These are phyloP conservation scores for Thysanoteuthis rhombus DNA, from an alignment of 2,888 invertebrate species.

Conservation along the genomic window DNA sequence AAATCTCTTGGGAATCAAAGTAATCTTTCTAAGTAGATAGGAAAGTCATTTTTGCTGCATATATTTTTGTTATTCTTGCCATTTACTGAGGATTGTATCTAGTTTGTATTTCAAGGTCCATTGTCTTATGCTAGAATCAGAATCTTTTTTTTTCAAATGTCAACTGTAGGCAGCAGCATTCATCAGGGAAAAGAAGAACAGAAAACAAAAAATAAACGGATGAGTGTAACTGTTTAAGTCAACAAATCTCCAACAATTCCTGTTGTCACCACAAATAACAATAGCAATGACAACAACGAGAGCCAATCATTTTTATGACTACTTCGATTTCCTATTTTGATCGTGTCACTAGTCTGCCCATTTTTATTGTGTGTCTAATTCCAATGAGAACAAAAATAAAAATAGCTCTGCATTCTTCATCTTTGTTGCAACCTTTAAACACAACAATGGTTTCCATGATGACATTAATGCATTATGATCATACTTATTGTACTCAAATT, in stretches of 20 bases:
- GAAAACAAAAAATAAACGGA: background rate
- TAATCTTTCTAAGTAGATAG: background rate
- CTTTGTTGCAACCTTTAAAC: background rate
- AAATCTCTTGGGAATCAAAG: background rate
- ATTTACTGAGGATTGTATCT: background rate
- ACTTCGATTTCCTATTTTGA: background rate
- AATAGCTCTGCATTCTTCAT: background rate
- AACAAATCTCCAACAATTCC: background rate
- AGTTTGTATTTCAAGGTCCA: background rate
- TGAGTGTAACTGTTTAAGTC: background rate
- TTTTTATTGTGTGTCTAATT: background rate
- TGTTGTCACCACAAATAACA: background rate
- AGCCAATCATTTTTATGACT: conserved; percentile 12
- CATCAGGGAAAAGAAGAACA: background rate
- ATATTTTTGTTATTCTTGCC: background rate
- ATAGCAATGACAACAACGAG: background rate
- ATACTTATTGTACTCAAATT: background rate
- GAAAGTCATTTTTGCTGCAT: background rate
- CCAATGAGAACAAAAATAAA: background rate
- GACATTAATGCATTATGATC: background rate
- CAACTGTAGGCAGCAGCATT: background rate
- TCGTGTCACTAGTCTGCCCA: background rate
- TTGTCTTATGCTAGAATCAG: background rate
- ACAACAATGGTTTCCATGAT: background rate
- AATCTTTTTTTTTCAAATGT: background rate